Conservation (phyloP, 2,888 invertebrate species). For the Noctuana brunneofusca region DNA sequence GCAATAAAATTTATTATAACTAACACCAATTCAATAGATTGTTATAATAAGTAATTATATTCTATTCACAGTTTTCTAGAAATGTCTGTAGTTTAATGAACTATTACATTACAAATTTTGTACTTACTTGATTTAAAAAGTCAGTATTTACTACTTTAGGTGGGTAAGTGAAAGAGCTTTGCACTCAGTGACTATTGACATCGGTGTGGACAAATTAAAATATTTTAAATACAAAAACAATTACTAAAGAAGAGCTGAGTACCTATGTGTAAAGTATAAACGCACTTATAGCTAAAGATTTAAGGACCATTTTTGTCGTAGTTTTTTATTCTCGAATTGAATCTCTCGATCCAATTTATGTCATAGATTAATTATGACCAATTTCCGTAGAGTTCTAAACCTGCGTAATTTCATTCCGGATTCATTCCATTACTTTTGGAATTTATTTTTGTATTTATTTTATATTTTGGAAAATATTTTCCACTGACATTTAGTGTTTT, state of each 20-base stretch:
- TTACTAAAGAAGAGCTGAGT: too few relatives aligned
- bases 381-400: conserved; percentile 14
- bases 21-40: conserved; percentile 8
- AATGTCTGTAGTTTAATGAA: not conserved
- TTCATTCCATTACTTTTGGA: conserved; percentile 58
- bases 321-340: conserved; percentile 38
- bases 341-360: conserved; percentile 41
- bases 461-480: conserved; percentile 21
- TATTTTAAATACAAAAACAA: too few relatives aligned
- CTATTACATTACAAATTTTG: conserved; percentile 11
- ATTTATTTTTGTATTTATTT: conserved; percentile 48
- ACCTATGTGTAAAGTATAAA: not conserved
- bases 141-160: conserved; percentile 24
- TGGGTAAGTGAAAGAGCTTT: conserved; percentile 8
- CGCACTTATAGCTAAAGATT: conserved; percentile 10
- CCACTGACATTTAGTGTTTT: conserved; percentile 5
- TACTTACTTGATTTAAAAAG: conserved; percentile 30
- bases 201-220: too few relatives aligned
- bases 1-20: not conserved
- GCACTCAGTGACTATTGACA: not conserved
- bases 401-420: conserved; percentile 50
- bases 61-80: conserved; percentile 7
- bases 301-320: conserved; percentile 34
- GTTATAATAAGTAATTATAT: conserved; percentile 14
- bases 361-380: conserved; percentile 22